A percentile compares a stretch with the other conserved stretches of the same genome.
Conservation (phyloP, 1,140 invertebrate genomes). For the Cecropterus lyciades region DNA sequence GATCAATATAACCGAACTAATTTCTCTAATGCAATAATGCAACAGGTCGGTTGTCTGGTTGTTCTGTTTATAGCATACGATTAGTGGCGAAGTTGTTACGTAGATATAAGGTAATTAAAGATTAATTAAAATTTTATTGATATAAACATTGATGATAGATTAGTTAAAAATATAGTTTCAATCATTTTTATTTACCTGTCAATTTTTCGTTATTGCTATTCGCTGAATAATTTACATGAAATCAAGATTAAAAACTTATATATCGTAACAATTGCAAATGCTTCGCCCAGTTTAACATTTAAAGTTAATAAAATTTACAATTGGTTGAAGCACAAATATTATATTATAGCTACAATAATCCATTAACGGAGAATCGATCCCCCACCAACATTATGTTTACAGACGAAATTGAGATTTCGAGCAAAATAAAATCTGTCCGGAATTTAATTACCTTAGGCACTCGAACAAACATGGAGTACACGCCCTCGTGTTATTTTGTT, state of each 20-base stretch:
- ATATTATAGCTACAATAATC: slow-evolving; percentile 30
- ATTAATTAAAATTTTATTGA: too few species aligned
- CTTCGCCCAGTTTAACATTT: not conserved
- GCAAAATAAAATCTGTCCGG: slow-evolving; percentile 39
- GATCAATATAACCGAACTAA: too few species aligned
- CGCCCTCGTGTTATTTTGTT: slow-evolving; percentile 31
- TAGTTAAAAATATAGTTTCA: too few species aligned
- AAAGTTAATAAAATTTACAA: slow-evolving; percentile 20
- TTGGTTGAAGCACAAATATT: not conserved
- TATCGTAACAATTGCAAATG: not conserved
- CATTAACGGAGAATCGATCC: slow-evolving; percentile 17
- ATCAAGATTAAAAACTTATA: not conserved
- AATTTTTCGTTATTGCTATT: too few species aligned
- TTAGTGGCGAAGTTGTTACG: too few species aligned
- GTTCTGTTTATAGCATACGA: too few species aligned
- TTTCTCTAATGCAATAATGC: too few species aligned
- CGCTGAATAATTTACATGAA: not conserved
- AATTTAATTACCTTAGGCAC: slow-evolving; percentile 44
- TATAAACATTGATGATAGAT: too few species aligned
- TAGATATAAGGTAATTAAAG: too few species aligned
- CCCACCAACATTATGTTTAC: slow-evolving; percentile 32
- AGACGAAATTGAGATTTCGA: slow-evolving; percentile 42
- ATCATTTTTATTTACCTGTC: too few species aligned
- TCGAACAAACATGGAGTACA: slow-evolving; percentile 38
- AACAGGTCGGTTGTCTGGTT: too few species aligned